A percentile compares a stretch with the other conserved stretches of the same genome.
Conservation (phyloP, 2,797 vertebrate species). For the Platalea minor region DNA sequence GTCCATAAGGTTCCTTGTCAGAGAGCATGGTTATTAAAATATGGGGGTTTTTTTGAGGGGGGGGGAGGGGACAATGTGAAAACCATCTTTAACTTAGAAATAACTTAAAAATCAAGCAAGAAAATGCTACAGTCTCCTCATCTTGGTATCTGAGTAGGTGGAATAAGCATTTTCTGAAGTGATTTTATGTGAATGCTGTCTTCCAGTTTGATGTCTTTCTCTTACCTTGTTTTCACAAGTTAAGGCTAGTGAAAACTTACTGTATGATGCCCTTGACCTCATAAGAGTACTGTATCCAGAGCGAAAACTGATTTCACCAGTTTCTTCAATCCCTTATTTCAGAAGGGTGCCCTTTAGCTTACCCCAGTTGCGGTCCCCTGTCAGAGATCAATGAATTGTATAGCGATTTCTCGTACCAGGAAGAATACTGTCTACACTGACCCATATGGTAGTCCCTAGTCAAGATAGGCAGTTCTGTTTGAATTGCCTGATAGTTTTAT, state of each 20-base stretch:
- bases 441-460: not conserved
- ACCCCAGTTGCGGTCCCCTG: fast-evolving
- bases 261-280: not conserved
- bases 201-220: not conserved
- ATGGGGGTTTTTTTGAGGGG: fast-evolving
- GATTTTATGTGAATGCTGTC: not conserved
- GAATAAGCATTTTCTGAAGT: not conserved
- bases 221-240: not conserved
- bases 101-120: not conserved
- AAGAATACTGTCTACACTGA: not conserved
- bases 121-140: not conserved
- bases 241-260: not conserved
- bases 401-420: not conserved
- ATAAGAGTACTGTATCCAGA: not conserved
- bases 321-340: not conserved
- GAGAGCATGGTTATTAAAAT: not conserved
- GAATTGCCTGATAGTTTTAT: not conserved
- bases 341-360: not conserved
- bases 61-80: not conserved
- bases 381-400: not conserved
- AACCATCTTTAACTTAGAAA: not conserved
- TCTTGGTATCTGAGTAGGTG: not conserved
- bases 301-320: not conserved
- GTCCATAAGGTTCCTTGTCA: not conserved
- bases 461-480: not conserved